Conservation (phyloP, 1,140 invertebrate genomes). For the Dinoponera quadriceps region DNA sequence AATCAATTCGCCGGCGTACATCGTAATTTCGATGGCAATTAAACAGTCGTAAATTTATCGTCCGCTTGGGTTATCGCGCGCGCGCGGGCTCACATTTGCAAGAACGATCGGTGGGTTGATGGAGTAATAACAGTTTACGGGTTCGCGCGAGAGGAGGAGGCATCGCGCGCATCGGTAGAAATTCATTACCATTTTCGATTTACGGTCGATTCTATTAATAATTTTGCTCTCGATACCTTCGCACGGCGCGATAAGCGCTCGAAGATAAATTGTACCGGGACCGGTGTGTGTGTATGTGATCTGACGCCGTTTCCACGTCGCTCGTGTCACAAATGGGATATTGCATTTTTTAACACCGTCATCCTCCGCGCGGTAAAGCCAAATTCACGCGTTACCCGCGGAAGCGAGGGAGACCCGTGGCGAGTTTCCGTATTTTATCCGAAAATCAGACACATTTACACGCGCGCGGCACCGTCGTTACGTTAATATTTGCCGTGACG, state of each 20-base stretch:
- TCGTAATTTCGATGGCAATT: conserved; percentile 47
- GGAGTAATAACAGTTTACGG: conserved; percentile 45
- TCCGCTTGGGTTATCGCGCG: conserved; percentile 25
- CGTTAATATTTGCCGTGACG: conserved; percentile 2
- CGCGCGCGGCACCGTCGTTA: not conserved
- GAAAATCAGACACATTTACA: not conserved
- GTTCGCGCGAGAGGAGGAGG: not conserved
- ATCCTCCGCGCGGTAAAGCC: not conserved
- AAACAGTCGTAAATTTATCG: conserved; percentile 30
- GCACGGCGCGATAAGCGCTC: not conserved
- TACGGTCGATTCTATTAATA: conserved; percentile 26
- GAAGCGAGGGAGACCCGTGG: not conserved
- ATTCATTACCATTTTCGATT: conserved; percentile 54
- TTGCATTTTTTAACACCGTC: conserved; percentile 11
- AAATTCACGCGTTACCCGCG: conserved; percentile 13
- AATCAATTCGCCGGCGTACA: conserved; percentile 27
- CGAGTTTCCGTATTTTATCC: not conserved
- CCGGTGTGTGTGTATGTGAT: not conserved
- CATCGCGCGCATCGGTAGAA: not conserved
- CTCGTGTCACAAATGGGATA: conserved; percentile 11
- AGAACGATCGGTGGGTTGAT: not conserved
- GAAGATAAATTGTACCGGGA: conserved; percentile 24
- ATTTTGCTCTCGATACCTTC: conserved; percentile 18
- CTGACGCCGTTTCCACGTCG: not conserved
- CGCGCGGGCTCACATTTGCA: not conserved